Conservation (phyloP, 1,140 invertebrate species). For the Drosophila kohkoa region DNA sequence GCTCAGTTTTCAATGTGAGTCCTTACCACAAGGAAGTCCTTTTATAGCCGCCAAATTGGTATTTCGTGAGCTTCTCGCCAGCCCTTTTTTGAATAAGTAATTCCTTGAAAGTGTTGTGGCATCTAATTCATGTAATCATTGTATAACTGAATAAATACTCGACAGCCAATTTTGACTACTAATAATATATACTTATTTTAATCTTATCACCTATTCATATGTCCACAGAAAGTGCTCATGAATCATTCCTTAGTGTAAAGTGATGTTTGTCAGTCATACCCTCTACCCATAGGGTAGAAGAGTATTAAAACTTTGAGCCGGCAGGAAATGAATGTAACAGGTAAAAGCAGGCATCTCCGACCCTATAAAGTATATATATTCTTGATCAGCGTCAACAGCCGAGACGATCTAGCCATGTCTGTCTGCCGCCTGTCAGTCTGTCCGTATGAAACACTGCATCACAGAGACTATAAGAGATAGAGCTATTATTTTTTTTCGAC, state of each 20-base stretch:
- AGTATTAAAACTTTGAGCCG: too few relatives aligned
- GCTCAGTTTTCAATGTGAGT: constrained; percentile 35
- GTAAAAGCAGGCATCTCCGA: too few relatives aligned
- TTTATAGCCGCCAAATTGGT: constrained; percentile 34
- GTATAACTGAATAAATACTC: constrained; percentile 1
- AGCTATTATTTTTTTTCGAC: too few relatives aligned
- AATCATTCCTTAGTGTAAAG: neutral
- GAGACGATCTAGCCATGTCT: too few relatives aligned
- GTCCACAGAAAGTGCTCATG: neutral
- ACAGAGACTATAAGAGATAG: too few relatives aligned
- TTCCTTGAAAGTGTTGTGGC: constrained; percentile 11
- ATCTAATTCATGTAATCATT: constrained; percentile 24
- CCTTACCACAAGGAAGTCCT: neutral
- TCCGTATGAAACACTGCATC: too few relatives aligned
- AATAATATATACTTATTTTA: constrained; percentile 1
- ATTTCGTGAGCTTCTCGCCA: constrained; percentile 19
- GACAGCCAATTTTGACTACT: neutral
- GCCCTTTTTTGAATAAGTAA: constrained; percentile 33
- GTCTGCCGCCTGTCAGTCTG: too few relatives aligned
- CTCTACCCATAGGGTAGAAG: too few relatives aligned
- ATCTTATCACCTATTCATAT: neutral
- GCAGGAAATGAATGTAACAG: too few relatives aligned
- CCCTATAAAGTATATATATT: too few relatives aligned
- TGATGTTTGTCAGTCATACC: too few relatives aligned
- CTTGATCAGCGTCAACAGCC: too few relatives aligned